Percentiles rank a stretch among this genome's conserved stretches.
These are phyloP conservation scores for Callipepla californica DNA, from an alignment of 2,113 vertebrate species.

Conservation along the genomic window DNA sequence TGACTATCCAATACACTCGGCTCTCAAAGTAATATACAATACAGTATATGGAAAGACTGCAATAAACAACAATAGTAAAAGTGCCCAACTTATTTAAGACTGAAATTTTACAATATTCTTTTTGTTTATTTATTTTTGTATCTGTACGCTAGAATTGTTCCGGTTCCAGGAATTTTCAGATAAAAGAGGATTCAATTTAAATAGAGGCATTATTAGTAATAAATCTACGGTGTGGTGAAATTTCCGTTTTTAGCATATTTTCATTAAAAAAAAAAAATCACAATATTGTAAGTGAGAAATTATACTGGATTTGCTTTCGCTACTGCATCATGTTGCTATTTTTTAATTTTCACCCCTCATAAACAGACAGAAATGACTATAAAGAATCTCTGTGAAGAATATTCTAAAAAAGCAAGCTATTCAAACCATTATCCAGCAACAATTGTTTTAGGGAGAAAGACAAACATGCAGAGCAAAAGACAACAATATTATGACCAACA, in stretches of 20 bases:
- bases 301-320: slow-evolving; percentile 11
- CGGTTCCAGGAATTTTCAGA: neutral
- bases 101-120: neutral
- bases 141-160: slow-evolving; percentile 46
- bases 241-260: slow-evolving; percentile 17
- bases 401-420: neutral
- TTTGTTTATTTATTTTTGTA: slow-evolving; percentile 19
- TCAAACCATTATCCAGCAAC: neutral
- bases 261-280: neutral
- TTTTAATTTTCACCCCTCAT: neutral
- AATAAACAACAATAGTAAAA: neutral
- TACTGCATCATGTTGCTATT: neutral
- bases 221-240: neutral
- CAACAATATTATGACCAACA: neutral
- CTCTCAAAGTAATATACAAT: neutral
- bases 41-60: neutral
- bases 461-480: neutral
- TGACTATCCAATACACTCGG: neutral
- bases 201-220: slow-evolving; percentile 34
- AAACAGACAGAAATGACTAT: neutral
- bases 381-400: neutral
- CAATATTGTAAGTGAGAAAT: neutral
- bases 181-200: slow-evolving; percentile 49
- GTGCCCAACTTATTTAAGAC: neutral
- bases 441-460: neutral